Percentiles rank a stretch among this genome's conserved stretches.
phyloP scores from a whole-genome alignment of 2,797 vertebrate genomes.

The Acrossocheilus fasciatus region DNA sequence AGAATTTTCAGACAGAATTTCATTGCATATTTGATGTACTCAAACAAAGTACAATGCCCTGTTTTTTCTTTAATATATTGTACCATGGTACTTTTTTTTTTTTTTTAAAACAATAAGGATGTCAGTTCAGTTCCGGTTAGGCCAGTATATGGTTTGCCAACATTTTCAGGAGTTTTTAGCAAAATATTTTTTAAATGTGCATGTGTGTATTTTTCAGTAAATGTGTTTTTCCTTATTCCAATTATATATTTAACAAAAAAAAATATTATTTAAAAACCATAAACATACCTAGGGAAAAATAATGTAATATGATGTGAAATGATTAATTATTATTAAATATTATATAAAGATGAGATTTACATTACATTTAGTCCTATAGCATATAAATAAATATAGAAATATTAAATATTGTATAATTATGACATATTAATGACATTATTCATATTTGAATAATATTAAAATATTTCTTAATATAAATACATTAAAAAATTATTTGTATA shows the following conservation, averaged over 20 bases:
- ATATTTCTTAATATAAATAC: not conserved
- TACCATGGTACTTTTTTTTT: not conserved
- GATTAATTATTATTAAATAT: no score
- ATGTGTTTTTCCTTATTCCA: not conserved
- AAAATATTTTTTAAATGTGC: no score
- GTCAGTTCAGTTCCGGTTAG: no score
- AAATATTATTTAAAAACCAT: not conserved
- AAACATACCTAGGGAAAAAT: not conserved
- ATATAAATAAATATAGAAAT: no score
- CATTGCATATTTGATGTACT: not conserved
- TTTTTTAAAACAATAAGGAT: not conserved
- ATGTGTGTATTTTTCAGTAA: not conserved
- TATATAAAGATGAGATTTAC: not conserved
- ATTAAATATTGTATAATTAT: not conserved
- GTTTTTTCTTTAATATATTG: not conserved
- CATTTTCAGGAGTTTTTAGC: no score
- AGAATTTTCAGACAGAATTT: not conserved
- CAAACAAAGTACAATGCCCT: not conserved
- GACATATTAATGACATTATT: not conserved
- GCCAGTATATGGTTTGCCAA: no score
- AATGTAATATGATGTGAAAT: not conserved
- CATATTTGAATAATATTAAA: not conserved
- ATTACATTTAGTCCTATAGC: no score
- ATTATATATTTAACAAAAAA: not conserved
- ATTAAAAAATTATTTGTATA: not conserved